Percentiles rank a stretch among this genome's conserved stretches.
These are phyloP conservation scores for Sceloporus undulatus DNA, from an alignment of 2,113 vertebrate species.

Conservation along the genomic window DNA sequence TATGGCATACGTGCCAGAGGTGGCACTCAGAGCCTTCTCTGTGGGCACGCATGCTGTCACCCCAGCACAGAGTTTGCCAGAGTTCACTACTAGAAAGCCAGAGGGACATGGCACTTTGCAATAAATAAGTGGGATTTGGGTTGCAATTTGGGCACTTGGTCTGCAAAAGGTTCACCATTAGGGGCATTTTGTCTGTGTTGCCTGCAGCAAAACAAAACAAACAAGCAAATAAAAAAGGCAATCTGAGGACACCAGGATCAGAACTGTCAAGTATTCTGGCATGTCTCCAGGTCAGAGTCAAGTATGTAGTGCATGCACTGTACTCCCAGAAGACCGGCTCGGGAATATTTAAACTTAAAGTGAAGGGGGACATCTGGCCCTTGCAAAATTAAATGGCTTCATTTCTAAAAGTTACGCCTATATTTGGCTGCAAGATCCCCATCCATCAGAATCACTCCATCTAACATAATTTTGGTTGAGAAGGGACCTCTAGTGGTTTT, in stretches of 20 bases:
- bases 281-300: neutral
- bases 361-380: neutral
- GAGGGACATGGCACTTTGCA: too few species aligned
- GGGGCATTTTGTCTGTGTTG: neutral
- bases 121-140: too few species aligned
- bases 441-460: neutral
- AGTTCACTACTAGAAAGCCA: too few species aligned
- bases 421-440: neutral
- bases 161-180: too few species aligned
- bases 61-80: too few species aligned
- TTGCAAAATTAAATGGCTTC: neutral
- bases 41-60: too few species aligned
- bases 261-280: neutral
- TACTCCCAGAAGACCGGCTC: neutral
- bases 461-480: neutral
- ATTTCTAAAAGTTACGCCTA: neutral
- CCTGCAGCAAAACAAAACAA: neutral
- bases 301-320: neutral
- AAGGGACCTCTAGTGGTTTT: conserved; percentile 23
- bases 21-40: too few species aligned
- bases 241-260: neutral
- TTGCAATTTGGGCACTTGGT: too few species aligned
- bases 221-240: neutral
- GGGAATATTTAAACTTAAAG: conserved; percentile 1
- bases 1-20: too few species aligned